phyloP scores from a whole-genome alignment of 2,888 invertebrate species.

The Mythimna ferrago region DNA sequence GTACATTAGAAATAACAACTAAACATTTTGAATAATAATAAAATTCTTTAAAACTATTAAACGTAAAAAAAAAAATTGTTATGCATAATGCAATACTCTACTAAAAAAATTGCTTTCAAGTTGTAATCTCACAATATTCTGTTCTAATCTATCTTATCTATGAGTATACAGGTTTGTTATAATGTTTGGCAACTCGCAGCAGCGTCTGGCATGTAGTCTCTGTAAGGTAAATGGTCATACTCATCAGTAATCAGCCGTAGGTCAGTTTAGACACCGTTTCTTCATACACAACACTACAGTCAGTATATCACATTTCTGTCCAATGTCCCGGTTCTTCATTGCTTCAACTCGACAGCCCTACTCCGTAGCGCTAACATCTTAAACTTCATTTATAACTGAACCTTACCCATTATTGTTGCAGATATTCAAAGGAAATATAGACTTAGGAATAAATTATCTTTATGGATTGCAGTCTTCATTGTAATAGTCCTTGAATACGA shows the following conservation, averaged over 20 bases:
- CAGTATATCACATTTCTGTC: conserved; percentile 72
- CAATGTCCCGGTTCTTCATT: conserved; percentile 56
- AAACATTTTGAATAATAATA: conserved; percentile 34
- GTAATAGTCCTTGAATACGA: conserved; percentile 41
- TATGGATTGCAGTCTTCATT: conserved; percentile 34
- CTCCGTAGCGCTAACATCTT: conserved; percentile 31
- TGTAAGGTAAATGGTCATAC: conserved; percentile 88
- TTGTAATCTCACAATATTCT: conserved; percentile 54
- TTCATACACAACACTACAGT: conserved; percentile 72
- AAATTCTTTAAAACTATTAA: conserved; percentile 27
- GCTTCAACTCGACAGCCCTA: conserved; percentile 59
- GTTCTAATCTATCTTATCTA: conserved; percentile 60
- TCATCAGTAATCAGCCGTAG: conserved; percentile 76
- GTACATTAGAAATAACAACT: conserved; percentile 44
- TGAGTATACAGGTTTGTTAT: conserved; percentile 69
- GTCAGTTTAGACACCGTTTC: conserved; percentile 73
- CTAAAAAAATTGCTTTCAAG: conserved; percentile 43
- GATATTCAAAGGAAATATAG: conserved; percentile 40
- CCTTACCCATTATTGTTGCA: conserved; percentile 37
- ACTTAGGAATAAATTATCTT: conserved; percentile 37
- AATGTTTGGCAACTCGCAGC: conserved; percentile 82
- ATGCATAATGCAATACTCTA: conserved; percentile 10
- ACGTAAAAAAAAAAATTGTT: conserved; percentile 7
- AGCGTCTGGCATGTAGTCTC: conserved; percentile 78
- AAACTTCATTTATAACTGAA: conserved; percentile 32